Percentiles rank a stretch among this genome's conserved stretches.
These are phyloP conservation scores for Uloborus diversus DNA, from an alignment of 1,140 invertebrate genomes.

Conservation along the genomic window DNA sequence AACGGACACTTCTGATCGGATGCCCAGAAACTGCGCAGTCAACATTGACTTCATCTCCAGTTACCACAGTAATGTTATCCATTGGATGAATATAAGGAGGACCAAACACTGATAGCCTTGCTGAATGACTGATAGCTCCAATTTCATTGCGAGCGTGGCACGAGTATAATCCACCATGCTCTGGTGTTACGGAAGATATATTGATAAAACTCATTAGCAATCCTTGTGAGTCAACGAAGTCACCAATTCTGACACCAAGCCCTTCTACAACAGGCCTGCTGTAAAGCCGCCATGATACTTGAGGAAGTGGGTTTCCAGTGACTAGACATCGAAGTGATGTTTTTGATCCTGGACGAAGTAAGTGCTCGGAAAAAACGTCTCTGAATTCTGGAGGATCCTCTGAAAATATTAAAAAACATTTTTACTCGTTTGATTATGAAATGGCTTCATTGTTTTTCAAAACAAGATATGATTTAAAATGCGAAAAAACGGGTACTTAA, in stretches of 20 bases:
- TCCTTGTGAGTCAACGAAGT: conserved; percentile 62
- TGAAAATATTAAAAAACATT: conserved; percentile 57
- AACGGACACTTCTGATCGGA: conserved; percentile 67
- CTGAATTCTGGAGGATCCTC: conserved; percentile 64
- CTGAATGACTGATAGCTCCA: conserved; percentile 54
- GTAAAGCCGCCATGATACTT: conserved; percentile 65
- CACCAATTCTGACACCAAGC: conserved; percentile 60
- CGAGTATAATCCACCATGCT: conserved; percentile 65
- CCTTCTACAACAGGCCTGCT: conserved; percentile 60
- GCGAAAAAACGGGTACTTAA: too few species aligned
- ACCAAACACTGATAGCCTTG: conserved; percentile 60
- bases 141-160: conserved; percentile 56
- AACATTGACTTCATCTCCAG: conserved; percentile 64
- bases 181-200: conserved; percentile 65
- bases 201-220: conserved; percentile 66
- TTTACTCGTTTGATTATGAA: too few species aligned
- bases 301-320: conserved; percentile 86
- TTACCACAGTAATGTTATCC: conserved; percentile 66
- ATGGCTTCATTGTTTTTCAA: too few species aligned
- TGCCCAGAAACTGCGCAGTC: conserved; percentile 69
- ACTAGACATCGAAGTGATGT: conserved; percentile 91
- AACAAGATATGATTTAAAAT: too few species aligned
- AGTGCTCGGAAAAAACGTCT: conserved; percentile 82
- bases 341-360: conserved; percentile 84
- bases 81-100: conserved; percentile 66